A percentile compares a stretch with the other conserved stretches of the same genome.
Evolutionary conservation across 2,113 vertebrate species (phyloP).

Genomic region (Perccottus glenii): DNA sequence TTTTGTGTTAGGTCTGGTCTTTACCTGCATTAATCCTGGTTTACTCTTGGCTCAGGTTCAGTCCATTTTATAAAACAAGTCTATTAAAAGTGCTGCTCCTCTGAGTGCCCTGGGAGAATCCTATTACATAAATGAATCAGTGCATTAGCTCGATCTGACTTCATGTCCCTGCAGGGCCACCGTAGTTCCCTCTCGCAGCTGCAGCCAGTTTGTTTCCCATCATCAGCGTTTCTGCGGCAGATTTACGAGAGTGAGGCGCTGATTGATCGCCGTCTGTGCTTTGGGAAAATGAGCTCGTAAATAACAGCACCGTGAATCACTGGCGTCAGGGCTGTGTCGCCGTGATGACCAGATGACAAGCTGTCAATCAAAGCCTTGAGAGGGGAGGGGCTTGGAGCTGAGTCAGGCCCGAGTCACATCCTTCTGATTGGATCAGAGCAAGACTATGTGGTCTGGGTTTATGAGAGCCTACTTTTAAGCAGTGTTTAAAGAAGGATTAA

Average conservation of each 20-base stretch:
- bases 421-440: not conserved
- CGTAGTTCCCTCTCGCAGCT: not conserved
- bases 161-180: not conserved
- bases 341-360: not conserved
- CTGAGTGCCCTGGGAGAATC: too few relatives aligned
- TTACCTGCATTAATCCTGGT: too few relatives aligned
- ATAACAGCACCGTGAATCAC: conserved; percentile 4
- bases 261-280: not conserved
- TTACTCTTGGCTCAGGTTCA: too few relatives aligned
- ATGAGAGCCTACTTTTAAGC: too few relatives aligned
- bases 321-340: not conserved
- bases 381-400: not conserved
- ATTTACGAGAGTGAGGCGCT: not conserved
- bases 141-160: too few relatives aligned
- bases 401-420: not conserved
- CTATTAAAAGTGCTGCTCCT: too few relatives aligned
- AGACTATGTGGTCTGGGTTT: not conserved
- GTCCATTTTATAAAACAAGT: too few relatives aligned
- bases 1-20: too few relatives aligned
- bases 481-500: too few relatives aligned
- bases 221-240: not conserved
- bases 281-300: conserved; percentile 1
- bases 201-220: not conserved
- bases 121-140: too few relatives aligned
- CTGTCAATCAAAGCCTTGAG: not conserved